Base-by-base conservation (phyloP, 2,113 vertebrate species). In the Heloderma charlesbogerti region DNA sequence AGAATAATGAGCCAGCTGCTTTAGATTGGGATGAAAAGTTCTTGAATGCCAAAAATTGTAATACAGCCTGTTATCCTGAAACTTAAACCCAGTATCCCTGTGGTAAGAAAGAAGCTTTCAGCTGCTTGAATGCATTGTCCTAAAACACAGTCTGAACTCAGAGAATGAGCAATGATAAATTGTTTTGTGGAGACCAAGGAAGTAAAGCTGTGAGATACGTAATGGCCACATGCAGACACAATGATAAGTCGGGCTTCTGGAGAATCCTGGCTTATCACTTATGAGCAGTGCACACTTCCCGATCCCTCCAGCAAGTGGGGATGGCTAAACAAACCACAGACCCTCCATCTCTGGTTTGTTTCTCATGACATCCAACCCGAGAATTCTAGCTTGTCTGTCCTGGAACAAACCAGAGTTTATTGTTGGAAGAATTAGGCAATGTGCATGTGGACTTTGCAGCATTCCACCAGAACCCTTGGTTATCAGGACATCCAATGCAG, bases 221-320 rank as follows among this genome's bases (percentile, higher is more conserved):
- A 57, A 0, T 20, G 60, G 60, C 60, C 60, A 63, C 20, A 22
- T 63, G 20, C 22, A 22, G 60, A 63, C 4, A 18, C 20, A 63
- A 22, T 20, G 60, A 63, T 22, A 20, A 63, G 60, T 6, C 0
- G 0, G 77, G 6, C 3, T 25, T 45, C 22, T 72, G 29, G 7
- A 72, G 34, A 34, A 22, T 20, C 60, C 60, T 22, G 60, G 12
- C 16, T 63, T 63, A 63, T 4, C 5, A 3, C 5, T 63, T 63
- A 4, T 22, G 16, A 63, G 60, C 12, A 12, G 60, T 18, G 60
- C 20, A 22, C 3, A 3, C 16, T 20, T 0, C 20, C 18, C 20
- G 16, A 22, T 63, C 16, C 3, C 60, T 22, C 71, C 34, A 13
- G 34, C 29, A 10, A n/a, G 34, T 31, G 31, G 15, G 29, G 31